Evolutionary conservation across 2,888 invertebrate species (phyloP).

Genomic region (Ectemnius cavifrons): DNA sequence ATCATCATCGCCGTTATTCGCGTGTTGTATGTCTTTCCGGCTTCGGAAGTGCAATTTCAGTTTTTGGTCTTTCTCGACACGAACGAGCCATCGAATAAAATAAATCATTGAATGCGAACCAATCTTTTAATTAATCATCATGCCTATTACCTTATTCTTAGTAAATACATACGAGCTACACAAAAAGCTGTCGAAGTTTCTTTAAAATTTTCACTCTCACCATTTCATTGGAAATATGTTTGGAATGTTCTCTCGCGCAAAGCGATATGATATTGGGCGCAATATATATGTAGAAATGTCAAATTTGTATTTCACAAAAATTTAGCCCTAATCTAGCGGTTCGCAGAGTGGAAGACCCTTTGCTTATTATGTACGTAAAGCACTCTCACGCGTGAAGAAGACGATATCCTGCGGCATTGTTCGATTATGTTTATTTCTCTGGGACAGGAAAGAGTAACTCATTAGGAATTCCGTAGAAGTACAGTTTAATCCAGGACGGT

Average conservation of each 20-base stretch:
- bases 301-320: not conserved
- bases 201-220: constrained; percentile 16
- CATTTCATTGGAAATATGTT: constrained; percentile 40
- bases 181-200: too few species aligned
- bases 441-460: too few species aligned
- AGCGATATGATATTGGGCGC: constrained; percentile 15
- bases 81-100: constrained; percentile 25
- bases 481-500: too few species aligned
- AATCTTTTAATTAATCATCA: constrained; percentile 18
- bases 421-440: too few species aligned
- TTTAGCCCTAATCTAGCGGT: constrained; percentile 5
- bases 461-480: too few species aligned
- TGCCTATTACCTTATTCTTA: constrained; percentile 11
- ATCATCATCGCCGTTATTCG: constrained; percentile 25
- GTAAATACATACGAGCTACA: too few species aligned
- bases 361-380: not conserved
- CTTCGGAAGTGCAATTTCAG: constrained; percentile 14
- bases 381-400: constrained; percentile 11
- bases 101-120: constrained; percentile 11
- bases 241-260: constrained; percentile 30
- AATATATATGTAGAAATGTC: constrained; percentile 25
- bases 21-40: not conserved
- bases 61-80: not conserved
- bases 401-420: too few species aligned
- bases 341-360: not conserved